These are phyloP conservation scores for Heliconius nattereri DNA, from an alignment of 1,140 invertebrate genomes.

Conservation along the genomic window DNA sequence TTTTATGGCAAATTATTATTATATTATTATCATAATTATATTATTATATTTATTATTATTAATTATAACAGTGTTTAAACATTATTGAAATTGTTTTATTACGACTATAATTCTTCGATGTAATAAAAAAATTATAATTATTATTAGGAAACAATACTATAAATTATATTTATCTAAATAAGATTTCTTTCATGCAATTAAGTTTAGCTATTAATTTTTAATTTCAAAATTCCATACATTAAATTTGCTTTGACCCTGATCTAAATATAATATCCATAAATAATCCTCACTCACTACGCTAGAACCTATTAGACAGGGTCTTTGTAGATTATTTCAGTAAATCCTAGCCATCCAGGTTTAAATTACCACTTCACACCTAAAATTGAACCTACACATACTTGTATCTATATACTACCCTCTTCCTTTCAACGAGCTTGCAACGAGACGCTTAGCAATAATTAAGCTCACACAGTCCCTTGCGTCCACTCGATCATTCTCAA, in stretches of 20 bases:
- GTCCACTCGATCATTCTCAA: constrained; percentile 66
- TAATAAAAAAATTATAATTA: too few species aligned
- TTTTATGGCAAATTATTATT: too few species aligned
- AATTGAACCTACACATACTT: not conserved
- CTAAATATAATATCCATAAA: not conserved
- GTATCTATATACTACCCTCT: constrained; percentile 12
- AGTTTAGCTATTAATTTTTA: not conserved
- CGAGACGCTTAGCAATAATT: constrained; percentile 52
- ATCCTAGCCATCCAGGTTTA: not conserved
- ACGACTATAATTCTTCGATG: too few species aligned
- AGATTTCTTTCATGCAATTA: not conserved
- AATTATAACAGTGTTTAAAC: too few species aligned
- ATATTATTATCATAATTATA: too few species aligned
- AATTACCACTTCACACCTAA: not conserved
- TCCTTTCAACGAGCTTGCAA: constrained; percentile 26
- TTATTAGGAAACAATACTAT: not conserved
- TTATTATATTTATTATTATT: too few species aligned
- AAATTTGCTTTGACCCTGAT: not conserved
- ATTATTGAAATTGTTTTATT: too few species aligned
- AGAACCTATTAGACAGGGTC: too few species aligned
- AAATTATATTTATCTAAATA: not conserved
- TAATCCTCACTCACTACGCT: not conserved
- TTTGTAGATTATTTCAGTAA: not conserved
- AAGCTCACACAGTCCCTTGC: constrained; percentile 48
- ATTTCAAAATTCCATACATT: not conserved